Evolutionary conservation across 2,888 invertebrate species (phyloP), one percentile per base, ranked within the genome.

Genomic region (Labia minor): DNA sequence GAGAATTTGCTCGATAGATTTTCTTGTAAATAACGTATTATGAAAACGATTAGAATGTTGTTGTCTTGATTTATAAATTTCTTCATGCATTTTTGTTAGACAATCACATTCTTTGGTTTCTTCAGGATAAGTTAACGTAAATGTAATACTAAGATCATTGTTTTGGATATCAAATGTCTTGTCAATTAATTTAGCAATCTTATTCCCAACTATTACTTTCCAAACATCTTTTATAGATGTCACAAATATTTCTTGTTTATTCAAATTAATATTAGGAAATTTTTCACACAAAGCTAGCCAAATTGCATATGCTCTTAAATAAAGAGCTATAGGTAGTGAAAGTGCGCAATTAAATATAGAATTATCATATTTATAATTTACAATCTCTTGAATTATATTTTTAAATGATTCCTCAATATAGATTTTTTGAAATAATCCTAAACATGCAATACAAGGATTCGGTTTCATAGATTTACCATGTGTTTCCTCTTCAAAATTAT

Each of bases 211-310:
- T 33, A 33, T 8, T 33, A 33, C 85, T 76, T 92, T 92, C 83
- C 90, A 91, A 0, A 87, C 86, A 75, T 92, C 90, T 74, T 93
- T 94, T 0, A 89, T 75, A 0, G 86, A 79, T 1, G 63, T 65
- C 18, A 70, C 66, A 61, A 37, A 21, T 3, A 21, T 66, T 26
- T 67, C 67, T 19, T 61, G 61, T 2, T 21, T 33, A 6, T 33
- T 33, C 11, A 8, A 6, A 8, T 6, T 33, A 8, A 33, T 8
- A 33, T 8, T 8, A 0, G 83, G 80, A 72, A 85, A 85, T 69
- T 82, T 79, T 0, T 83, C 78, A 11, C 78, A 75, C 14, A 91
- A 74, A 6, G 80, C 80, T 65, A 86, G 77, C 72, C 83, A 79
- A 71, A 91, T 78, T 0, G 85, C 82, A 66, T 85, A 82, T 72